Evolutionary conservation across 2,113 vertebrate species (phyloP), one percentile per base, ranked within the genome.

Genomic region (Rafetus swinhoei): DNA sequence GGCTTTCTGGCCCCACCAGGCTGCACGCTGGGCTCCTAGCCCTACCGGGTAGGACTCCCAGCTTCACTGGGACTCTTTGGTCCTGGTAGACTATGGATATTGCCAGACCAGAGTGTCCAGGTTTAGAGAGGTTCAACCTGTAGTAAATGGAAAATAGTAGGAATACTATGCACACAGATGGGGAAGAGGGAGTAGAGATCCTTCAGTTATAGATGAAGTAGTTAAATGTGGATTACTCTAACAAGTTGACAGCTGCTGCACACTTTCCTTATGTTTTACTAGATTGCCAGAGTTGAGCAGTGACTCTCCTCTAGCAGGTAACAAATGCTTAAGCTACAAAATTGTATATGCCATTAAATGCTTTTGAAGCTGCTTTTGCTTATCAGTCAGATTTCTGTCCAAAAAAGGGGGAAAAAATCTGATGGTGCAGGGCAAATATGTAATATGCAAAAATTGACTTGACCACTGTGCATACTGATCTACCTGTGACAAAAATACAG

Each of bases 191-290:
- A 18, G 11, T 9, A 24, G 74, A 21, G 15, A 9, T 77, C 39
- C 74, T 27, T 77, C 74, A 25, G 39, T 77, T 27, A 77, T 55
- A 59, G 81, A 56, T 4, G 45, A 45, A 56, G n/a, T 1, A 81
- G 50, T 59, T 60, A 81, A 65, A 92, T 88, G 79, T 6, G 79
- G 1, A 3, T 5, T 2, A 32, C 74, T 91, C 53, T 54, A 89
- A 18, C 52, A 92, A 81, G 83, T 76, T 80, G 96, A 52, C 62
- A 94, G 72, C 94, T 96, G 80, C 82, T 87, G 54, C 24, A 90
- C 14, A 13, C 52, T 86, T 90, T 24, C 60, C 79, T 8, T 52
- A 55, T 59, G 50, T 95, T 83, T 62, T 21, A n/a, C 15, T 79
- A 87, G 14, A 90, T 93, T 93, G 82, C 57, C 72, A 93, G 79